Evolutionary conservation across 2,113 vertebrate genomes (phyloP).

Genomic region (Rynchops niger): DNA sequence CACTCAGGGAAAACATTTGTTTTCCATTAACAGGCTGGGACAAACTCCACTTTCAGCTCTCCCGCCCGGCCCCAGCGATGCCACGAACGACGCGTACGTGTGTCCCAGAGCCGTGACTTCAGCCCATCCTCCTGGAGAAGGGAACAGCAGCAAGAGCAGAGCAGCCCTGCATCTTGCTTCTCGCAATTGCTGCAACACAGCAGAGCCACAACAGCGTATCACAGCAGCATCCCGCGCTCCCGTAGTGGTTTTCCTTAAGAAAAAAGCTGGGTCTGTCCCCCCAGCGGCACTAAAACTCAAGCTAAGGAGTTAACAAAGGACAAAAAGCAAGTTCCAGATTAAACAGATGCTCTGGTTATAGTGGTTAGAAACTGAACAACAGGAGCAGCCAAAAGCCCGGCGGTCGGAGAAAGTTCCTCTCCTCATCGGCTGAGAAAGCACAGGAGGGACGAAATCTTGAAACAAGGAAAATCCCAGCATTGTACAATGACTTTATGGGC

Average conservation of each 20-base stretch:
- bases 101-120: background rate
- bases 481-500: background rate
- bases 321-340: background rate
- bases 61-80: background rate
- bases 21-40: background rate
- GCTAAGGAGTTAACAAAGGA: background rate
- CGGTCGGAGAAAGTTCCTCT: background rate
- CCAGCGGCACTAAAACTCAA: background rate
- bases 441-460: background rate
- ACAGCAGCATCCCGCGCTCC: background rate
- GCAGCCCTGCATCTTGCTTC: rapidly evolving
- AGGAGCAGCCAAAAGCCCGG: background rate
- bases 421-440: background rate
- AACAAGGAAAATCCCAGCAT: background rate
- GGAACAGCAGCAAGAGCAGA: background rate
- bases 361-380: background rate
- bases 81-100: rapidly evolving
- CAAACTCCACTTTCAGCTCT: background rate
- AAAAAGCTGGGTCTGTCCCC: background rate
- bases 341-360: background rate
- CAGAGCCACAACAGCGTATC: rapidly evolving
- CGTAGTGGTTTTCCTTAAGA: background rate
- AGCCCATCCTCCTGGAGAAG: background rate
- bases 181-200: background rate
- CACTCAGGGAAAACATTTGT: background rate